These are phyloP conservation scores for Rhizomys pruinosus DNA, from an alignment of 2,113 vertebrate genomes.

Conservation along the genomic window DNA sequence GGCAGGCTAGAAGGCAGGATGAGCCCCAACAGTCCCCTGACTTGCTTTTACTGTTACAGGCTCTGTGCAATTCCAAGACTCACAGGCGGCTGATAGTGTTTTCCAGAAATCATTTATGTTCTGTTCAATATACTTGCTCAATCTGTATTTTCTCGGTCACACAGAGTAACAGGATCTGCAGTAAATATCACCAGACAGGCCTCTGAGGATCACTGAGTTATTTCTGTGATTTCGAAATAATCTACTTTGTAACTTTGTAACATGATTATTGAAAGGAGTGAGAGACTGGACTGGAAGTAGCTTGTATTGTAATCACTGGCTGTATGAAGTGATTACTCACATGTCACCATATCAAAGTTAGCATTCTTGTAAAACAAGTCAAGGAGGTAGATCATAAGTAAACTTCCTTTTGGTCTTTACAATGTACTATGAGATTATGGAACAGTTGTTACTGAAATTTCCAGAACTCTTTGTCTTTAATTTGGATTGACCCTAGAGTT, in stretches of 20 bases:
- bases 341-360: neutral
- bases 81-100: neutral
- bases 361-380: neutral
- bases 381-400: neutral
- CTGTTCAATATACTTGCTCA: conserved; percentile 47
- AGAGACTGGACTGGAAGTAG: conserved; percentile 33
- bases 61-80: neutral
- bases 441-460: conserved; percentile 50
- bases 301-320: conserved; percentile 7
- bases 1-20: conserved; percentile 36
- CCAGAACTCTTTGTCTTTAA: neutral
- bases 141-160: conserved; percentile 17
- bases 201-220: conserved; percentile 52
- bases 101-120: conserved; percentile 62
- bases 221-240: conserved; percentile 49
- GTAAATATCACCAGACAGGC: neutral
- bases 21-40: neutral
- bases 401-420: neutral
- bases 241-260: conserved; percentile 40
- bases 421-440: neutral
- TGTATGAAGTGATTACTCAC: neutral
- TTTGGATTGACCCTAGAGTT: conserved; percentile 2
- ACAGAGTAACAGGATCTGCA: neutral
- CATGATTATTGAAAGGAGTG: conserved; percentile 57
- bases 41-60: conserved; percentile 40